phyloP scores from a whole-genome alignment of 2,888 invertebrate species.

The Acrobasis repandana region DNA sequence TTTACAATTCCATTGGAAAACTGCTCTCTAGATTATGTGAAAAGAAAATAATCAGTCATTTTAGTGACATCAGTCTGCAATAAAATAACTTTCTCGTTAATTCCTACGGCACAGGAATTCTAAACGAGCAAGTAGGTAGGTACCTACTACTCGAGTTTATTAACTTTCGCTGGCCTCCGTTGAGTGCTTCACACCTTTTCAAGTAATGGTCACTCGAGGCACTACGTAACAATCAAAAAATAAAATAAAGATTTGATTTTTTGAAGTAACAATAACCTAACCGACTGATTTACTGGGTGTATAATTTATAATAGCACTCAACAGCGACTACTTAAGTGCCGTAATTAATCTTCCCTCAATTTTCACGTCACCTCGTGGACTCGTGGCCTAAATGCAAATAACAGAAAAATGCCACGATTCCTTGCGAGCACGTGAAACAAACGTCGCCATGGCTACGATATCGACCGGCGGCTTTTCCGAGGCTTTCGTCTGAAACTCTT shows the following conservation, averaged over 20 bases:
- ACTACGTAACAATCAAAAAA: too few relatives aligned
- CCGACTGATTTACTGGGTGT: constrained; percentile 12
- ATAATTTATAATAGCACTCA: constrained; percentile 25
- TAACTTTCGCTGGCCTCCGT: constrained; percentile 17
- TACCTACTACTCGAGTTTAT: constrained; percentile 1
- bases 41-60: not conserved
- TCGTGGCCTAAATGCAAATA: constrained; percentile 78
- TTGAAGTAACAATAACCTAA: constrained; percentile 26
- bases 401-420: constrained; percentile 62
- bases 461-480: constrained; percentile 80
- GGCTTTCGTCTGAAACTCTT: constrained; percentile 73
- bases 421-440: constrained; percentile 72
- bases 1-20: not conserved
- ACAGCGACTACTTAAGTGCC: constrained; percentile 24
- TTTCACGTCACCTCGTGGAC: constrained; percentile 58
- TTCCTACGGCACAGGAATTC: constrained; percentile 27
- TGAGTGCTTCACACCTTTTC: constrained; percentile 19
- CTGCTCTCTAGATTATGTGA: not conserved
- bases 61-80: constrained; percentile 23
- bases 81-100: constrained; percentile 26
- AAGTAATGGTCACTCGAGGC: constrained; percentile 3
- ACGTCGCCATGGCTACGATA: constrained; percentile 75
- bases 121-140: constrained; percentile 24
- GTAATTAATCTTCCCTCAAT: constrained; percentile 50
- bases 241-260: too few relatives aligned